Base-by-base conservation (phyloP, 2,888 invertebrate genomes). In the Sinopyrophorus schimmeli region DNA sequence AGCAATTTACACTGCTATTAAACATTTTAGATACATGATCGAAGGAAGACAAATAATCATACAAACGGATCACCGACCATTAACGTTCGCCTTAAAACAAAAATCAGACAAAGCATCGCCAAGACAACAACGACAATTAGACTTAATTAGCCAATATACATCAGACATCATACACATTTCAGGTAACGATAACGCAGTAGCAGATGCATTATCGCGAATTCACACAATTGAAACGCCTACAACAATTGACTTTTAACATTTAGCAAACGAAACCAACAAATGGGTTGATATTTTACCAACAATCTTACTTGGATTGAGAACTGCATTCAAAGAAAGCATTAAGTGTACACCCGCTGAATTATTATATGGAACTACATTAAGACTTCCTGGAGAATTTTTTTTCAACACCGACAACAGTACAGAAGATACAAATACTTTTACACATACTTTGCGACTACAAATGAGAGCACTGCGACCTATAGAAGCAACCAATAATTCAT, bases 61-160 rank as follows among this genome's bases (percentile, higher is more conserved):
- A 1, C 6, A 53, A 16, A 11, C 26, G 9, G n/a, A 38, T 26
- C n/a, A n/a, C n/a, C n/a, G n/a, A n/a, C n/a, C n/a, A n/a, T n/a
- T n/a, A n/a, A 60, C 51, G 0, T 67, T 47, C 28, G 68, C 68
- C 1, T 65, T 73, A 34, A 12, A 40, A 4, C 50, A 61, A 37
- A 58, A 60, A 7, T 23, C 57, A 5, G 63, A 64, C 3, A 64
- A 64, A 38, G 60, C 61, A 1, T 35, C 67, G 1, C 71, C 69
- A 0, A 42, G 69, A 2, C 68, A 72, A 47, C 55, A 60, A 7
- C 39, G 68, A 2, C 61, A 73, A 6, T 47, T 73, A 1, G 60
- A 65, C 40, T 67, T 55, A 11, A 68, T 72, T 12, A 34, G 60
- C 0, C 67, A 72, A 44, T 71, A 70, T 48, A 64, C 67, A 1